Percentiles rank a stretch among this genome's conserved stretches.
These are phyloP conservation scores for Drosophila nebulosa DNA, from an alignment of 1,140 invertebrate species.

Conservation along the genomic window DNA sequence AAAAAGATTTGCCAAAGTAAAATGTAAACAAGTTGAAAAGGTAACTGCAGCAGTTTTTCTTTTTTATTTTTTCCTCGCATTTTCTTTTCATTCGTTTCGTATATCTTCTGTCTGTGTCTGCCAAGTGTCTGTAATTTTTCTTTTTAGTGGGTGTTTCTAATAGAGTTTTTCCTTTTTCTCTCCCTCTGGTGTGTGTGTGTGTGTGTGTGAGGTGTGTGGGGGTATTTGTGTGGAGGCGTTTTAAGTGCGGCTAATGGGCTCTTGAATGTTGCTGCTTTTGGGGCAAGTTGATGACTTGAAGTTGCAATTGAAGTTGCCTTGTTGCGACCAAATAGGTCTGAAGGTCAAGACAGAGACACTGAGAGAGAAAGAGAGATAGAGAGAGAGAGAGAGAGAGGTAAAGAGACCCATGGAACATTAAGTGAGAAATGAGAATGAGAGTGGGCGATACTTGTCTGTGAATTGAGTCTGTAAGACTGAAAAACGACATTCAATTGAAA, in stretches of 20 bases:
- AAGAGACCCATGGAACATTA: too few species aligned
- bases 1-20: slow-evolving; percentile 7
- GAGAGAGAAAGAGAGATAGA: neutral
- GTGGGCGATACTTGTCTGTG: too few species aligned
- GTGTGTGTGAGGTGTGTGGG: slow-evolving; percentile 2
- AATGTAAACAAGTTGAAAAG: slow-evolving; percentile 10
- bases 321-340: neutral
- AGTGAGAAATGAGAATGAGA: too few species aligned
- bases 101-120: slow-evolving; percentile 42
- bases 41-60: slow-evolving; percentile 1
- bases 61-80: neutral
- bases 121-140: slow-evolving; percentile 71
- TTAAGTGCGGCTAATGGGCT: slow-evolving; percentile 53
- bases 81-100: slow-evolving; percentile 17
- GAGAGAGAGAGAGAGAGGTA: neutral
- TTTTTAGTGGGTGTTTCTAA: slow-evolving; percentile 62
- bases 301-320: slow-evolving; percentile 5
- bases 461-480: too few species aligned
- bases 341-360: neutral
- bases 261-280: slow-evolving; percentile 41
- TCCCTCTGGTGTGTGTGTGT: neutral
- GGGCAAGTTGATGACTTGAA: slow-evolving; percentile 42
- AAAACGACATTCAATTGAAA: too few species aligned
- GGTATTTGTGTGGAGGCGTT: slow-evolving; percentile 40
- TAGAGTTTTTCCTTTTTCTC: slow-evolving; percentile 54